Percentiles rank a stretch among this genome's conserved stretches.
Conservation (phyloP, 2,113 vertebrate species). For the Pterocles orientalis region DNA sequence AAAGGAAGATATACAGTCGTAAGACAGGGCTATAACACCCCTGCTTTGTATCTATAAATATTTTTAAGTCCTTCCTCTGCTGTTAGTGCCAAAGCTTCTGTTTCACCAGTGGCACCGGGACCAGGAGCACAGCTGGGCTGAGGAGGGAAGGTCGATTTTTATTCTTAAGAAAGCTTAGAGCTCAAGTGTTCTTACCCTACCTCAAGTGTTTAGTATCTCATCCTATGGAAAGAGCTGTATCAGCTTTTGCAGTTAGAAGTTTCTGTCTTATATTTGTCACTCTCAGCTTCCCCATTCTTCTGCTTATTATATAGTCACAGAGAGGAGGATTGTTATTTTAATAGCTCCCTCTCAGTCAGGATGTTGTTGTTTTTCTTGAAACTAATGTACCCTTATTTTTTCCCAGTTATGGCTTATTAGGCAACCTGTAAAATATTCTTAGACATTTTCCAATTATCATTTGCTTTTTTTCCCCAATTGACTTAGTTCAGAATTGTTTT, state of each 20-base stretch:
- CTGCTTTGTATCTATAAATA: not conserved
- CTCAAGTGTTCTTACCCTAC: not conserved
- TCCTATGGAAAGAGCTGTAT: not conserved
- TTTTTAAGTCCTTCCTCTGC: not conserved
- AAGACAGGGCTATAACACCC: not conserved
- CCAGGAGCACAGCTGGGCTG: not conserved
- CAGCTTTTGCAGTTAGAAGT: not conserved
- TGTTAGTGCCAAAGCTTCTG: not conserved
- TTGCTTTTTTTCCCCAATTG: not conserved
- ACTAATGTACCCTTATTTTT: not conserved
- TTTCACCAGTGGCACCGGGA: fast-evolving
- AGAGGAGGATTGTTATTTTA: not conserved
- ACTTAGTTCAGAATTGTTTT: not conserved
- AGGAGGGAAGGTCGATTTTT: not conserved
- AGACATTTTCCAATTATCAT: not conserved
- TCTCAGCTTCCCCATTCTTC: not conserved
- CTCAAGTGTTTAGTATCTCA: not conserved
- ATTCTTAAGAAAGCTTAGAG: not conserved
- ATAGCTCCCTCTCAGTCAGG: not conserved
- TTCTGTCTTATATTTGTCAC: not conserved
- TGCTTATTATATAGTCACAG: not conserved
- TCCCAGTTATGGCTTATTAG: not conserved
- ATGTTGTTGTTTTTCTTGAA: not conserved
- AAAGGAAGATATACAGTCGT: not conserved
- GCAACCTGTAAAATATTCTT: not conserved